Percentiles rank a stretch among this genome's conserved stretches.
Evolutionary conservation across 2,888 invertebrate species (phyloP).

Genomic region (Chymomyza procnemis): DNA sequence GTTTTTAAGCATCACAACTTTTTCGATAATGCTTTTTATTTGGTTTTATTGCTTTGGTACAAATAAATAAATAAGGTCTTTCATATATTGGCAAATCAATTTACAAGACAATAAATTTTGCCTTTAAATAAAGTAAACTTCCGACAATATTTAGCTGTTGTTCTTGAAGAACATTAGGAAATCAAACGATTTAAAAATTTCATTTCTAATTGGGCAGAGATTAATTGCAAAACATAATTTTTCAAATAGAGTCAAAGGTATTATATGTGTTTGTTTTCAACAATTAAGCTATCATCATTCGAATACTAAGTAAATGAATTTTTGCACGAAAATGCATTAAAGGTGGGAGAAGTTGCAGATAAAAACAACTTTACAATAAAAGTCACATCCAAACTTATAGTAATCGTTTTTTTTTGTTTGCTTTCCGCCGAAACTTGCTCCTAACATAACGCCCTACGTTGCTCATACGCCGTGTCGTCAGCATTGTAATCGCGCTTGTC

Average conservation of each 20-base stretch:
- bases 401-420: constrained; percentile 9
- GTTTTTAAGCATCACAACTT: too few relatives aligned
- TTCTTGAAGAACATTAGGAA: too few relatives aligned
- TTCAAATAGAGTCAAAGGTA: neutral
- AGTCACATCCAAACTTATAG: neutral
- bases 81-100: too few relatives aligned
- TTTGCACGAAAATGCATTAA: neutral
- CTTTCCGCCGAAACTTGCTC: constrained; percentile 15
- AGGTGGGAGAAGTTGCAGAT: neutral
- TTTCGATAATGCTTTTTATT: too few relatives aligned
- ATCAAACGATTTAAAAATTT: too few relatives aligned
- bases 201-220: too few relatives aligned
- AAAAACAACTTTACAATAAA: neutral
- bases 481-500: constrained; percentile 12
- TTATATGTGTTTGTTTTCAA: neutral
- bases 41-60: too few relatives aligned
- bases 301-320: neutral
- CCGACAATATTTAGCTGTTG: too few relatives aligned
- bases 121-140: too few relatives aligned
- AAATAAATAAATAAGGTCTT: too few relatives aligned
- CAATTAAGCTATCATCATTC: neutral
- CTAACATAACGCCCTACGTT: constrained; percentile 13
- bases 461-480: constrained; percentile 50
- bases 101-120: too few relatives aligned
- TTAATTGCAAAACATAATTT: too few relatives aligned